These are phyloP conservation scores for Saimiri boliviensis DNA, from an alignment of 2,113 vertebrate genomes.

Conservation along the genomic window DNA sequence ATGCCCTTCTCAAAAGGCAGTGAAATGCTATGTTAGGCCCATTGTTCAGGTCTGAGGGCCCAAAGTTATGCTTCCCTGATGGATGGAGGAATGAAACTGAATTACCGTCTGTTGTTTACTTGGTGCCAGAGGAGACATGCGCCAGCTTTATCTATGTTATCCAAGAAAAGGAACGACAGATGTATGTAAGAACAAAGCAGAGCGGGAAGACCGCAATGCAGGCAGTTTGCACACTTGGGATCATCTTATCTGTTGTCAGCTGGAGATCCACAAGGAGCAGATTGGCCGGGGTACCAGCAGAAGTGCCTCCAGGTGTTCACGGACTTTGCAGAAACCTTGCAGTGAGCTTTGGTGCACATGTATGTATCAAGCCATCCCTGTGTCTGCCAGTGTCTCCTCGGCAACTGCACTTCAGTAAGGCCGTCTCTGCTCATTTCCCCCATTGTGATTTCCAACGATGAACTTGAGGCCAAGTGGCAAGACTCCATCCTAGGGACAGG, in stretches of 20 bases:
- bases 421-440: background rate
- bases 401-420: background rate
- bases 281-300: accelerated
- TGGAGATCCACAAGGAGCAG: background rate
- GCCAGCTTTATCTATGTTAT: background rate
- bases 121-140: background rate
- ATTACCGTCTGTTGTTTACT: background rate
- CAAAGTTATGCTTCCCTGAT: background rate
- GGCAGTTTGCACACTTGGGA: background rate
- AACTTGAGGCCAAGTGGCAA: background rate
- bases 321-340: background rate
- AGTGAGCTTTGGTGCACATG: background rate
- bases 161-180: too few species aligned
- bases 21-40: background rate
- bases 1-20: background rate
- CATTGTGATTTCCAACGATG: background rate
- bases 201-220: too few species aligned
- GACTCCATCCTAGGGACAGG: background rate
- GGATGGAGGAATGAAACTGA: background rate
- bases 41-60: background rate
- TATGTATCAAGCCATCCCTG: background rate
- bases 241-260: background rate
- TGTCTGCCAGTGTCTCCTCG: background rate
- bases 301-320: background rate
- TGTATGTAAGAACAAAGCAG: background rate